phyloP scores from a whole-genome alignment of 2,797 vertebrate species.

The Gallinago stenura region DNA sequence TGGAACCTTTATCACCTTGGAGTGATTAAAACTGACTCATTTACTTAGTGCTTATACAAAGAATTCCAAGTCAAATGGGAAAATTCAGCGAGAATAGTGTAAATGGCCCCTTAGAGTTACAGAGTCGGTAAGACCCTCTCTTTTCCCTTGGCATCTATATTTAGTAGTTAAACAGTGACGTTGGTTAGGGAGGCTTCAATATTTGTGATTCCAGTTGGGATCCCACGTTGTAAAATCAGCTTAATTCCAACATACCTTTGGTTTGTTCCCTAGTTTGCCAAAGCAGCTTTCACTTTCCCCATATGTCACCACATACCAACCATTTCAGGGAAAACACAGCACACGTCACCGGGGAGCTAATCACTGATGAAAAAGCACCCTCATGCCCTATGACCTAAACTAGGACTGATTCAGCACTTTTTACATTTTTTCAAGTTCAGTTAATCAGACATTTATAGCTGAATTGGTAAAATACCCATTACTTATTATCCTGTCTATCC shows the following conservation, averaged over 20 bases:
- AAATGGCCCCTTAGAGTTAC: slow-evolving; percentile 24
- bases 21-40: slow-evolving; percentile 72
- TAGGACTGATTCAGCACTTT: background rate
- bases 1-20: slow-evolving; percentile 75
- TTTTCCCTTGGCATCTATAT: slow-evolving; percentile 40
- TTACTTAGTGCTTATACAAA: slow-evolving; percentile 69
- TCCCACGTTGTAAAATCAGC: background rate
- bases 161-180: slow-evolving; percentile 52
- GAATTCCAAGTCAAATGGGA: slow-evolving; percentile 71
- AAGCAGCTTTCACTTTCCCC: slow-evolving; percentile 30
- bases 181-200: background rate
- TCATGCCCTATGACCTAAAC: background rate
- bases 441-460: background rate
- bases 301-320: background rate
- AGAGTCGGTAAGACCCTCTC: slow-evolving; percentile 10
- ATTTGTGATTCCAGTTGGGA: background rate
- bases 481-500: background rate
- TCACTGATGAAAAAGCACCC: background rate
- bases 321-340: background rate
- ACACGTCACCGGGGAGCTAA: background rate
- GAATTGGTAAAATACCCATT: background rate
- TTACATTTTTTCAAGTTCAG: background rate
- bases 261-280: background rate
- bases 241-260: background rate
- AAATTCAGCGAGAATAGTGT: slow-evolving; percentile 73